phyloP scores from a whole-genome alignment of 1,140 invertebrate species.

The Hetaerina americana region DNA sequence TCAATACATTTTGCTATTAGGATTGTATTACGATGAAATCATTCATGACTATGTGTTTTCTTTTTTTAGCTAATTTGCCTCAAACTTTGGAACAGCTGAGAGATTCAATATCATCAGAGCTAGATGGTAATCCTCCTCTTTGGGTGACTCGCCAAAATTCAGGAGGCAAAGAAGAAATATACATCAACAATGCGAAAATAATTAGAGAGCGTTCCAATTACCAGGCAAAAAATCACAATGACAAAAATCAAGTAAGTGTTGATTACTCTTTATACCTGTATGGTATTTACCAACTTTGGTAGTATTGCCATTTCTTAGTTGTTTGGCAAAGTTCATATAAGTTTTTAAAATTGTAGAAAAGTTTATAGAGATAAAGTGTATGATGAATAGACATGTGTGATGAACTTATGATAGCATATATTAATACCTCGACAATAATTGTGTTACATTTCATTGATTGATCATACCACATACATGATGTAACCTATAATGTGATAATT shows the following conservation, averaged over 20 bases:
- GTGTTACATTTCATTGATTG: not conserved
- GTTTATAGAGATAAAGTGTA: not conserved
- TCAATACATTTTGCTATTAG: no score
- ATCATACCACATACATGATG: conserved; percentile 1
- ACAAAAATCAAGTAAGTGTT: conserved; percentile 49
- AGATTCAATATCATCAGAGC: conserved; percentile 51
- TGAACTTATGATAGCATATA: not conserved
- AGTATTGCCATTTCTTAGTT: no score
- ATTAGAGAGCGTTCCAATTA: conserved; percentile 51
- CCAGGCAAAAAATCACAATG: conserved; percentile 37
- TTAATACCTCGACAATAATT: conserved; percentile 4
- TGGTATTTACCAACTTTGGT: no score
- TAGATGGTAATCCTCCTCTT: conserved; percentile 64
- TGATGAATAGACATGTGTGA: not conserved
- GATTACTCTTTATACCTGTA: not conserved
- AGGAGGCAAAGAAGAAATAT: conserved; percentile 50
- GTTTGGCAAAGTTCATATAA: conserved; percentile 16
- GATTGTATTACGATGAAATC: no score
- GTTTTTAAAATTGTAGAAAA: conserved; percentile 14
- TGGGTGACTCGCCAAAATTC: conserved; percentile 53
- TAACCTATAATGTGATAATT: conserved; percentile 7
- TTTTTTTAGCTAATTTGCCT: conserved; percentile 40
- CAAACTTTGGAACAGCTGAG: conserved; percentile 50
- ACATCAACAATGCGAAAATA: conserved; percentile 67
- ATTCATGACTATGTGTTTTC: no score